phyloP scores from a whole-genome alignment of 2,888 invertebrate species.

The Megastigmus dorsalis region DNA sequence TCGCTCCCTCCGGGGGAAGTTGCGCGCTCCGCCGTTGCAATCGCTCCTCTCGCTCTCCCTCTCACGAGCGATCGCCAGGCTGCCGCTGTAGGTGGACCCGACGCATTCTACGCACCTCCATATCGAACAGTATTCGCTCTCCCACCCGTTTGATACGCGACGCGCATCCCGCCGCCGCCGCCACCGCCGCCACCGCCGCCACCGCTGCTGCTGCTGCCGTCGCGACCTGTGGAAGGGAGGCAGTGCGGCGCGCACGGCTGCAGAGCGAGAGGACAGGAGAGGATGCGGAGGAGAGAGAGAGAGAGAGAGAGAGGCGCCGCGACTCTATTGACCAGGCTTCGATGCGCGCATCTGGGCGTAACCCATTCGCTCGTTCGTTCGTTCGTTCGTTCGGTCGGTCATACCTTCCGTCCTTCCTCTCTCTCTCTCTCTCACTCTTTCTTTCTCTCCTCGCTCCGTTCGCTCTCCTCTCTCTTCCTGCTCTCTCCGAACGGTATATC shows the following conservation, averaged over 20 bases:
- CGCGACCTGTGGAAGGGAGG: conserved; percentile 41
- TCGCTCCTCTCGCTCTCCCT: conserved; percentile 54
- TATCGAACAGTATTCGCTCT: conserved; percentile 52
- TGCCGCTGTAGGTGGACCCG: conserved; percentile 74
- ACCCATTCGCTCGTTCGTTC: conserved; percentile 70
- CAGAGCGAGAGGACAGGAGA: conserved; percentile 36
- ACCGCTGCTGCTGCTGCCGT: no score
- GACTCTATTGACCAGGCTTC: conserved; percentile 74
- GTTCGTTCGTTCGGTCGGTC: conserved; percentile 57
- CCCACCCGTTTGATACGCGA: conserved; percentile 54
- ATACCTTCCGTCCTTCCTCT: conserved; percentile 56
- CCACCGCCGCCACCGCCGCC: no score
- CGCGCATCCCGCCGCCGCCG: conserved; percentile 48
- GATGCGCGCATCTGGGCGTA: conserved; percentile 75
- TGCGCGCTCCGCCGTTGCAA: conserved; percentile 74
- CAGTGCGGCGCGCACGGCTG: conserved; percentile 7
- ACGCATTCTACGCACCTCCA: conserved; percentile 73
- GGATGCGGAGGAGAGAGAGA: conserved; percentile 37
- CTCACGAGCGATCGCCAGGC: conserved; percentile 38
- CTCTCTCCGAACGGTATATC: no score
- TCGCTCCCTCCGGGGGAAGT: conserved; percentile 53
- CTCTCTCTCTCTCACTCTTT: no score
- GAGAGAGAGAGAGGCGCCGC: conserved; percentile 56
- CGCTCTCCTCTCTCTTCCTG: conserved; percentile 55
- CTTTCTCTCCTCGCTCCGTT: conserved; percentile 45